These are phyloP conservation scores for Chironomus riparius DNA, from an alignment of 2,888 invertebrate species.

Conservation along the genomic window DNA sequence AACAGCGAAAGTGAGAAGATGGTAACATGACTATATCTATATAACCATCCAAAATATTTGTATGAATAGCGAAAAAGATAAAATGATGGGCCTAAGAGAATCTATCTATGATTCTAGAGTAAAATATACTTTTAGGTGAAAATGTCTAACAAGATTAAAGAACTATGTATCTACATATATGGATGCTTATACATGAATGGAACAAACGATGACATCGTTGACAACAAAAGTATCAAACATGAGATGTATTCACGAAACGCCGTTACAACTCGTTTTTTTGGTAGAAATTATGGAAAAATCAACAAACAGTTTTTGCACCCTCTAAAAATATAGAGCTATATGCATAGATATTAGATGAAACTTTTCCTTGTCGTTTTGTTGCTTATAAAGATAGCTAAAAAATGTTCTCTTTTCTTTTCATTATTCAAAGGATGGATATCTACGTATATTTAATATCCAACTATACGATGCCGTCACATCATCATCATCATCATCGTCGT, in stretches of 20 bases:
- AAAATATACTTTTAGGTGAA: neutral
- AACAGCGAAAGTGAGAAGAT: neutral
- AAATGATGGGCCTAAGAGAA: neutral
- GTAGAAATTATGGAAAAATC: conserved; percentile 11
- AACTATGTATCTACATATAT: neutral
- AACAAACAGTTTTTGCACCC: neutral
- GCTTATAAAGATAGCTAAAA: no score
- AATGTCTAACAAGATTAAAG: conserved; percentile 6
- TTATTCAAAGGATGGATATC: no score
- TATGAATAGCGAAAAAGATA: neutral
- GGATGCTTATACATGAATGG: neutral
- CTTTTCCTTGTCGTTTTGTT: no score
- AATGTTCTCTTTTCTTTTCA: no score
- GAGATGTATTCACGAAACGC: neutral
- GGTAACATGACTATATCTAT: neutral
- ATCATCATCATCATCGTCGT: neutral
- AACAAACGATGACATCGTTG: neutral
- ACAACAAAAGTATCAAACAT: neutral
- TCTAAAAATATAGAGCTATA: neutral
- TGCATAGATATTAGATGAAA: neutral
- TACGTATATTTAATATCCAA: no score
- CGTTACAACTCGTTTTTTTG: neutral
- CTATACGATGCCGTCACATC: no score
- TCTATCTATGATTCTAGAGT: neutral
- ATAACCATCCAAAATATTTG: neutral